Base-by-base conservation (phyloP, 2,888 invertebrate genomes). In the Mythimna impura region DNA sequence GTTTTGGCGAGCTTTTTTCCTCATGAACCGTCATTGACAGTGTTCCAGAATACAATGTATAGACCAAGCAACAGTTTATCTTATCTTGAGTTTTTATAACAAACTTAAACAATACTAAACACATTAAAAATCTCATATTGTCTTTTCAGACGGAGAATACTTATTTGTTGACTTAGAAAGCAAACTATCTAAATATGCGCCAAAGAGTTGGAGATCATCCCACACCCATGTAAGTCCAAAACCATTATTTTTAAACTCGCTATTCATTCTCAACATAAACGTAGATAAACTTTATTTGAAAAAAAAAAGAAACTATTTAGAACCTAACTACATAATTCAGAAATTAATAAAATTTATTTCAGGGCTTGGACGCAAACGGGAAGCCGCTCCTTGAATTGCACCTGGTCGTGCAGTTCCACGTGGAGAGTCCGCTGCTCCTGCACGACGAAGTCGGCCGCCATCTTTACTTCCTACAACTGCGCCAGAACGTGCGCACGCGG, bases 171-270 rank as follows among this genome's bases (percentile, higher is more conserved):
- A 99, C 94, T 97, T 98, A 93, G 99, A 99, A 94, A 98, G 98
- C 97, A 99, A 99, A 96, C 97, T 99, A 91, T 98, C 98, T 92
- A 99, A 99, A 96, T 99, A 99, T 97, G 99, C 99, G 89, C 99
- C 99, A 91, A 99, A 99, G 96, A 98, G 98, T 95, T 99, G 99
- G 99, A 98, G 99, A 94, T 98, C 98, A 87, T 98, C 99, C 86
- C 98, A 98, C 94, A 98, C 98, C 91, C 98, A 98, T 96, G 98
- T 98, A 96, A 97, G 98, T 82, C 4, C 50, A 97, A 67, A 30
- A 63, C 40, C 5, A 52, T 25, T 66, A 17, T 25, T 20, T 61
- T 43, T 17, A n/a, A 47, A 20, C 14, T 47, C 9, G 2, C 30
- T 25, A 14, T 36, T 12, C 34, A 22, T 47, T 25, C 3, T 8